phyloP scores from a whole-genome alignment of 2,888 invertebrate species.

The Ophonus ardosiacus region DNA sequence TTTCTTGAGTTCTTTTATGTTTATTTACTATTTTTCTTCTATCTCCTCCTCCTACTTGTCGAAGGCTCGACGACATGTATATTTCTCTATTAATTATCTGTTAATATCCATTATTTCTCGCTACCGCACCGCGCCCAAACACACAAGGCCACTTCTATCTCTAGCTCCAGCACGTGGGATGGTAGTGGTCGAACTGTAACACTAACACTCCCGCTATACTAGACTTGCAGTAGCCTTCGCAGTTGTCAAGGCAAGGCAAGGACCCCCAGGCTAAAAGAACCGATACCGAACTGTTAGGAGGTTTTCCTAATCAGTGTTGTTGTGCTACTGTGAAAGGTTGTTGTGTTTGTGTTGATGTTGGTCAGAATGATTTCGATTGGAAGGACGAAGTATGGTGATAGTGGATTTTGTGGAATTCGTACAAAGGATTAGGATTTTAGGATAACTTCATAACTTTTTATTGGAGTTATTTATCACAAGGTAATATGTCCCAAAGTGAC shows the following conservation, averaged over 20 bases:
- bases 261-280: neutral
- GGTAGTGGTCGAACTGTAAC: conserved; percentile 18
- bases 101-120: neutral
- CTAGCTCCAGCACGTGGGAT: conserved; percentile 31
- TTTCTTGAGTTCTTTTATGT: too few species aligned
- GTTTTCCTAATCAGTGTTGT: neutral
- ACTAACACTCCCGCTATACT: neutral
- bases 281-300: conserved; percentile 16
- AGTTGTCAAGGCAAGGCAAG: conserved; percentile 30
- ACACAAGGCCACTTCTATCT: neutral
- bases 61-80: too few species aligned
- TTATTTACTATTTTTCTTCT: too few species aligned
- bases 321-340: neutral
- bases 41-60: too few species aligned
- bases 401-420: neutral
- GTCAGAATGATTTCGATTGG: too few species aligned
- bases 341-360: neutral
- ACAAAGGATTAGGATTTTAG: too few species aligned
- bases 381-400: neutral
- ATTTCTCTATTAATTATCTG: too few species aligned
- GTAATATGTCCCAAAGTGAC: too few species aligned
- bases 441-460: too few species aligned
- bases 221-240: conserved; percentile 7
- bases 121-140: neutral
- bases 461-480: too few species aligned